These are phyloP conservation scores for Paramisgurnus dabryanus DNA, from an alignment of 2,113 vertebrate genomes.

Conservation along the genomic window DNA sequence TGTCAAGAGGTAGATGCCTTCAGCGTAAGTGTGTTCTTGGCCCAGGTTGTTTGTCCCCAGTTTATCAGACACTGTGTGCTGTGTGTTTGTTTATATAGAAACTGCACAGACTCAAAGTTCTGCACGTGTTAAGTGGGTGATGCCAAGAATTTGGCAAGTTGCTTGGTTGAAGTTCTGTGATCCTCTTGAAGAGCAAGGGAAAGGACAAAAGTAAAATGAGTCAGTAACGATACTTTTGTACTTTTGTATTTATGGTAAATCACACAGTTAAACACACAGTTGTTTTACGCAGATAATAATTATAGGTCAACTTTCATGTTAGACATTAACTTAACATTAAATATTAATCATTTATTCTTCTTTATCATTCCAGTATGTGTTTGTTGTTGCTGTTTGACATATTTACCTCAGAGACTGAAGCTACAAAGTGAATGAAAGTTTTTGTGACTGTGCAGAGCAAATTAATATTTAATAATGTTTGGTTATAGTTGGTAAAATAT, in stretches of 20 bases:
- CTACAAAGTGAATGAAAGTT: not conserved
- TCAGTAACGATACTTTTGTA: too few relatives aligned
- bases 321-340: too few relatives aligned
- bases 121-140: conserved; percentile 35
- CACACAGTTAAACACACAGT: too few relatives aligned
- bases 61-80: conserved; percentile 38
- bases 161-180: not conserved
- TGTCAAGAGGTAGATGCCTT: conserved; percentile 44
- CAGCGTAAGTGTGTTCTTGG: conserved; percentile 47
- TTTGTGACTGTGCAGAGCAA: not conserved
- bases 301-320: too few relatives aligned
- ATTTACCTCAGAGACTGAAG: not conserved
- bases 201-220: too few relatives aligned
- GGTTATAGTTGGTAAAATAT: not conserved
- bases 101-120: conserved; percentile 16
- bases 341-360: too few relatives aligned
- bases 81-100: conserved; percentile 35
- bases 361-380: too few relatives aligned
- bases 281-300: too few relatives aligned
- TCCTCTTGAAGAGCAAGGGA: not conserved
- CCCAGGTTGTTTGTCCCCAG: conserved; percentile 31
- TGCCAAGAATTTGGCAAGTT: conserved; percentile 32
- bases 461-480: not conserved
- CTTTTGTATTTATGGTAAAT: too few relatives aligned
- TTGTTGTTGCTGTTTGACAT: too few relatives aligned